Evolutionary conservation across 2,797 vertebrate genomes (phyloP).

Genomic region (Argyrosomus regius): DNA sequence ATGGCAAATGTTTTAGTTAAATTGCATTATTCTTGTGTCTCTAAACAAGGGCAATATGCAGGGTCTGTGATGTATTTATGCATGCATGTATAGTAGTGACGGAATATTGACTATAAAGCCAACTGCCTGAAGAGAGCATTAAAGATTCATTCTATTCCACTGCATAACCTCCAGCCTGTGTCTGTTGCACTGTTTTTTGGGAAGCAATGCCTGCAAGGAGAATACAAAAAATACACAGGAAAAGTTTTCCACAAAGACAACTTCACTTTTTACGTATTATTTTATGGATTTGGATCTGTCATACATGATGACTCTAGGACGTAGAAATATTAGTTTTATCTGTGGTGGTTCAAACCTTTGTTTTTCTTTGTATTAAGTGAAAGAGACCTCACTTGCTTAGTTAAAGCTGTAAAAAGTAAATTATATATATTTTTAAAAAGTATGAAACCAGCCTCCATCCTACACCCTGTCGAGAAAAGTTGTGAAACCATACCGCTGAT

Average conservation of each 20-base stretch:
- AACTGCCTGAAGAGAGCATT: neutral
- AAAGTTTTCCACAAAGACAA: neutral
- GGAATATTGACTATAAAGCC: neutral
- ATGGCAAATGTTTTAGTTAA: neutral
- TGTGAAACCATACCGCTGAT: conserved; percentile 52
- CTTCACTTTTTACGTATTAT: neutral
- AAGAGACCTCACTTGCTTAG: neutral
- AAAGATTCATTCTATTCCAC: neutral
- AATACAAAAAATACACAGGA: neutral
- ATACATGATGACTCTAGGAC: neutral
- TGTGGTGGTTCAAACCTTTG: neutral
- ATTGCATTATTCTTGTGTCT: neutral
- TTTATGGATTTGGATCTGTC: neutral
- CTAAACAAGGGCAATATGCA: neutral
- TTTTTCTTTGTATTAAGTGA: neutral
- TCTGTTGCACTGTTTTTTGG: neutral
- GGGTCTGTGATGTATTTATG: neutral
- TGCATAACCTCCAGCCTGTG: neutral
- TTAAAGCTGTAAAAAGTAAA: neutral
- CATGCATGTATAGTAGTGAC: neutral
- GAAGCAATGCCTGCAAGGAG: neutral
- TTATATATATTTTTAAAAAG: too few relatives aligned
- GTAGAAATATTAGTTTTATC: neutral
- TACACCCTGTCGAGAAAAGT: conserved; percentile 26
- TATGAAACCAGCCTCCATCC: conserved; percentile 19